Evolutionary conservation across 2,113 vertebrate species (phyloP).

Genomic region (Ciconia maguari): DNA sequence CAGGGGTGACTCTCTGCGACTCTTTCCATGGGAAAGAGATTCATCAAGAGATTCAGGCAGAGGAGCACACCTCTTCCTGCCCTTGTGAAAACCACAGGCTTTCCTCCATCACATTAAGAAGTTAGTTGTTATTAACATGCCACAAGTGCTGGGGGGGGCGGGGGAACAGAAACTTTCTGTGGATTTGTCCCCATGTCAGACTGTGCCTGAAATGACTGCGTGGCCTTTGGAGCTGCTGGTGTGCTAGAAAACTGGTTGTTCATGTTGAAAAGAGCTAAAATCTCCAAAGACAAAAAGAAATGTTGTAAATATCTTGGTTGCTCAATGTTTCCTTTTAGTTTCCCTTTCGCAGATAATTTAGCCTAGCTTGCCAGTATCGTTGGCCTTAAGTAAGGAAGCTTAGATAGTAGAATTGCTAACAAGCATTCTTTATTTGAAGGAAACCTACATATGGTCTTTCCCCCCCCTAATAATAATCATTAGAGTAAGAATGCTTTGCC

Average conservation of each 20-base stretch:
- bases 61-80: not conserved
- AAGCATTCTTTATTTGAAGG: too few relatives aligned
- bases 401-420: too few relatives aligned
- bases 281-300: too few relatives aligned
- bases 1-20: not conserved
- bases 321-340: too few relatives aligned
- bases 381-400: too few relatives aligned
- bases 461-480: too few relatives aligned
- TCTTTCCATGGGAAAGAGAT: constrained; percentile 43
- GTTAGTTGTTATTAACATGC: rapidly evolving
- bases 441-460: too few relatives aligned
- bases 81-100: not conserved
- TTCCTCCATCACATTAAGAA: not conserved
- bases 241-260: not conserved
- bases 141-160: not conserved
- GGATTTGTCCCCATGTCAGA: not conserved
- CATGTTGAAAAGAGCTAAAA: too few relatives aligned
- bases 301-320: too few relatives aligned
- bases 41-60: not conserved
- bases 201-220: not conserved
- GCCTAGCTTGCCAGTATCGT: too few relatives aligned
- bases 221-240: not conserved
- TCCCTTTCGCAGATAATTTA: too few relatives aligned
- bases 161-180: not conserved
- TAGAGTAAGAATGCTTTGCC: too few relatives aligned